Conservation (phyloP, 1,140 invertebrate genomes). For the Aphelinus certus region DNA sequence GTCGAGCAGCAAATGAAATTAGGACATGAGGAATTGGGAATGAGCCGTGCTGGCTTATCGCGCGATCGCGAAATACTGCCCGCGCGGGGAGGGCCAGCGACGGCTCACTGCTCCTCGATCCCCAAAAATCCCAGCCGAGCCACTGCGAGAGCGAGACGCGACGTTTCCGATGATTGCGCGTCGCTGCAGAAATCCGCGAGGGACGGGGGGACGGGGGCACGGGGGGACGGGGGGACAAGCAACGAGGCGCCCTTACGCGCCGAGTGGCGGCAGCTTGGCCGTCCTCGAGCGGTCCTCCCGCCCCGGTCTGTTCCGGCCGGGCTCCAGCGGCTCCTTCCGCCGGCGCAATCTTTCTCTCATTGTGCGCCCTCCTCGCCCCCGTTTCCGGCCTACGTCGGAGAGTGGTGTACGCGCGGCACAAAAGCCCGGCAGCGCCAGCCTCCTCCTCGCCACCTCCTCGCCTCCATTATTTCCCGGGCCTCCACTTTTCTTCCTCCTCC, state of each 20-base stretch:
- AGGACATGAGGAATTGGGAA: no score
- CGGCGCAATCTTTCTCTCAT: slow-evolving; percentile 20
- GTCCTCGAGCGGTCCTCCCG: background rate
- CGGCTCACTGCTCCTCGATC: no score
- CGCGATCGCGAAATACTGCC: no score
- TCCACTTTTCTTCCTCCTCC: background rate
- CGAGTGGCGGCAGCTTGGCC: background rate
- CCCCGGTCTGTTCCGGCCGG: no score
- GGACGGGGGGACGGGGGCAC: background rate
- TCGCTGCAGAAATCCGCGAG: background rate
- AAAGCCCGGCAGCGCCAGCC: background rate
- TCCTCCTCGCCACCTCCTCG: background rate
- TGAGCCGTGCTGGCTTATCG: no score
- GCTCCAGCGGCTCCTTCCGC: background rate
- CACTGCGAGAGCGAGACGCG: no score
- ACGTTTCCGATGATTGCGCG: no score
- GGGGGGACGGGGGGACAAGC: background rate
- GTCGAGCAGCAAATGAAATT: no score
- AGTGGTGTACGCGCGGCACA: background rate
- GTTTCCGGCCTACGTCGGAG: background rate
- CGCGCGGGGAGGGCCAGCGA: no score
- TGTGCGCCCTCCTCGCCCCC: background rate
- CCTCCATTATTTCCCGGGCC: background rate
- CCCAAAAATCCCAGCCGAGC: no score
- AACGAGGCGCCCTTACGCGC: background rate